Base-by-base conservation (phyloP, 2,113 vertebrate species). In the Urocitellus parryii region DNA sequence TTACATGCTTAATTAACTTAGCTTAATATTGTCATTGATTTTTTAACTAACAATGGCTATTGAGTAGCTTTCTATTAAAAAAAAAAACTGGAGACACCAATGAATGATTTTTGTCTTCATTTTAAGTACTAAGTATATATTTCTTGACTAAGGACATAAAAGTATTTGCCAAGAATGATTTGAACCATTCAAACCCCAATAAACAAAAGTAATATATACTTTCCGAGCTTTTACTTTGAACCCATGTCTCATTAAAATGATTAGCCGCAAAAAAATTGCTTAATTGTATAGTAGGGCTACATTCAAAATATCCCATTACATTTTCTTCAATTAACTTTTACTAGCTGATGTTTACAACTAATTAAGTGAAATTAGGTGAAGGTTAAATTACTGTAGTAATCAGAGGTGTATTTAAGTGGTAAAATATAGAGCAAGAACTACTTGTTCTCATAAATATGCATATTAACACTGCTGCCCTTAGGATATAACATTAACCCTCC, bases 241-340 rank as follows among this genome's bases (percentile, higher is more conserved):
- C 68, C 65, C n/a, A 89, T 88, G 56, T 85, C 81, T 96, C 82
- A 91, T 89, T 95, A 84, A 94, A 97, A 48, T 82, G 77, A 73
- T 95, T 81, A 76, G 48, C 96, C 37, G 76, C 37, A 83, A 96
- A 93, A 93, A 74, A 97, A 96, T 89, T 82, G 78, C 56, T 87
- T 95, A 97, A 90, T 95, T 97, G 88, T 94, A 9, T 93, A 53
- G 58, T 85, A 91, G 34, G 39, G 67, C 65, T 24, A 92, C 76
- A 88, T 76, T 88, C 91, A 95, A 96, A 91, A 92, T 91, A 94
- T 81, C 76, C 79, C 96, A 94, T 94, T 98, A 97, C 48, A 70
- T 95, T 95, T 97, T 96, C 73, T 97, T 95, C 92, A 96, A 93
- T 97, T 94, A 97, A 80, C 85, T 95, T 96, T 97, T 97, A 96